Percentiles rank a stretch among this genome's conserved stretches.
Conservation (phyloP, 2,797 vertebrate species). For the Botia almorhae region DNA sequence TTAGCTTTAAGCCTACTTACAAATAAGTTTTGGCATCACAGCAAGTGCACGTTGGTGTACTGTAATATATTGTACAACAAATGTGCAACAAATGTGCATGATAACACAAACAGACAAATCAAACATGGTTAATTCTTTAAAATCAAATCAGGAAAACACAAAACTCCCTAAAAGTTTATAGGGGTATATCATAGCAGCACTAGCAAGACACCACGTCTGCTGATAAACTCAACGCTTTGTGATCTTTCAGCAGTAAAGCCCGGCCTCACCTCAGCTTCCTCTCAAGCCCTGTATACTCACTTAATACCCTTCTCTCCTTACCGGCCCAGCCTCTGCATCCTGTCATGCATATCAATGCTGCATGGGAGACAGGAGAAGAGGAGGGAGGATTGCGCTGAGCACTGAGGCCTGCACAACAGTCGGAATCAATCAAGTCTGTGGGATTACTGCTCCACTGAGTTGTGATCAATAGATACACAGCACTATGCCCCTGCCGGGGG, state of each 20-base stretch:
- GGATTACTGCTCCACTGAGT: slow-evolving; percentile 84
- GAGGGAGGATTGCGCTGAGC: slow-evolving; percentile 75
- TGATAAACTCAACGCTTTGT: slow-evolving; percentile 63
- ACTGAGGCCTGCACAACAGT: slow-evolving; percentile 78
- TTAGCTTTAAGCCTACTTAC: neutral
- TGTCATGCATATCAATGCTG: slow-evolving; percentile 82
- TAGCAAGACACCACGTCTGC: slow-evolving; percentile 55
- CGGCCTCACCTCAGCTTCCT: slow-evolving; percentile 68
- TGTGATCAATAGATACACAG: slow-evolving; percentile 87
- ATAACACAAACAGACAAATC: too few species aligned
- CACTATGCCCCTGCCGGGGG: slow-evolving; percentile 75
- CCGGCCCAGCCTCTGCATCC: slow-evolving; percentile 69
- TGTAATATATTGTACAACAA: neutral
- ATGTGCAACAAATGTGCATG: too few species aligned
- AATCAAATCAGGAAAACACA: neutral
- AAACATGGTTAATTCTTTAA: neutral
- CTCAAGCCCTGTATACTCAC: slow-evolving; percentile 73
- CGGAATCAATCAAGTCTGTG: slow-evolving; percentile 83
- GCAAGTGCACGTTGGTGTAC: too few species aligned
- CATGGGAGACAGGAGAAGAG: slow-evolving; percentile 66
- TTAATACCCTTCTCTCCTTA: slow-evolving; percentile 70
- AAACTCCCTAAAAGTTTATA: slow-evolving; percentile 41
- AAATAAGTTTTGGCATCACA: neutral
- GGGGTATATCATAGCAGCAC: slow-evolving; percentile 34
- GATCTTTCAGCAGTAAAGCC: slow-evolving; percentile 68